Conservation (phyloP, 2,888 invertebrate genomes). For the Aphidius colemani region DNA sequence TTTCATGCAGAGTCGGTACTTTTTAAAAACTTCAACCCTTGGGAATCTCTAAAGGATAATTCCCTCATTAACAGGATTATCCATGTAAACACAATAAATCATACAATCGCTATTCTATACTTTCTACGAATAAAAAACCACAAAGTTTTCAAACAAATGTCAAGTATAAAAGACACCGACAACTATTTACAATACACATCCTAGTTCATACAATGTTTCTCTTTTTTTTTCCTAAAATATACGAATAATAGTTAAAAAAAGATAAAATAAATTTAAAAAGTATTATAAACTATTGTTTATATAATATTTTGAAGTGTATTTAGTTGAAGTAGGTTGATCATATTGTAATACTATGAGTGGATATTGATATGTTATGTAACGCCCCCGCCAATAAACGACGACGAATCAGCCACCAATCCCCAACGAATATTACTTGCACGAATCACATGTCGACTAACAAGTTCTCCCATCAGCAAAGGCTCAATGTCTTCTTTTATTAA, state of each 20-base stretch:
- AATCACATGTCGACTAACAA: conserved; percentile 49
- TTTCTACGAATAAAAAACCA: conserved; percentile 3
- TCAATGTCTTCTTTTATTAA: no score
- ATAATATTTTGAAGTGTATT: neutral
- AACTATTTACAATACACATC: no score
- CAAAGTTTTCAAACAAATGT: neutral
- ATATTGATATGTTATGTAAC: conserved; percentile 54
- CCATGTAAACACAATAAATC: conserved; percentile 49
- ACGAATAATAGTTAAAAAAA: no score
- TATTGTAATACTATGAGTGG: conserved; percentile 45
- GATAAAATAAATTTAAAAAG: no score
- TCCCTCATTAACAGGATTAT: conserved; percentile 48
- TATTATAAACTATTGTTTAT: neutral
- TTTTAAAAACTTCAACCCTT: conserved; percentile 1
- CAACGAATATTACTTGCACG: conserved; percentile 47
- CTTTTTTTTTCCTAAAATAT: no score
- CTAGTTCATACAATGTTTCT: no score
- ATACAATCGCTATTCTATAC: conserved; percentile 16
- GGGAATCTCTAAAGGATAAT: conserved; percentile 29
- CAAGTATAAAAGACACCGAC: neutral
- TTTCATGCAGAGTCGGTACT: no score
- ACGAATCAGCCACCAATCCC: conserved; percentile 54
- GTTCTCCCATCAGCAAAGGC: no score
- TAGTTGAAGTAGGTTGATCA: conserved; percentile 37
- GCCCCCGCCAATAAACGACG: conserved; percentile 56